Percentiles rank a stretch among this genome's conserved stretches.
Evolutionary conservation across 1,140 invertebrate species (phyloP).

Genomic region (Aphaenogaster ashmeadi): DNA sequence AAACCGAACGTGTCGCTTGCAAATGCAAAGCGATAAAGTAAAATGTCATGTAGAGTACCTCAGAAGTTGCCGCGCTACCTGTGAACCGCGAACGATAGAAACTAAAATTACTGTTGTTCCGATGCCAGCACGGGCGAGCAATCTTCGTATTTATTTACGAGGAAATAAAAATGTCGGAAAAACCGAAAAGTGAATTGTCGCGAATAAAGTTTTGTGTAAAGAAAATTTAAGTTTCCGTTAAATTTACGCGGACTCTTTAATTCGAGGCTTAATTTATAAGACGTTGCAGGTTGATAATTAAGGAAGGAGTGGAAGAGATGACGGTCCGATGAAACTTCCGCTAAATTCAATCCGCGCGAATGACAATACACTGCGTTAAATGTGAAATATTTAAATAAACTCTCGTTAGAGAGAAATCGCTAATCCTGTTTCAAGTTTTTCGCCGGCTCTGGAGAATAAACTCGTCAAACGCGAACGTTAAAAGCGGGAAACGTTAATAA

Average conservation of each 20-base stretch:
- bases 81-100: background rate
- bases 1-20: slow-evolving; percentile 49
- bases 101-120: slow-evolving; percentile 19
- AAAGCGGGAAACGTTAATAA: slow-evolving; percentile 41
- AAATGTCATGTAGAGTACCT: slow-evolving; percentile 28
- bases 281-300: slow-evolving; percentile 5
- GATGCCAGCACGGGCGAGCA: background rate
- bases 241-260: background rate
- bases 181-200: background rate
- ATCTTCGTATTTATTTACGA: slow-evolving; percentile 17
- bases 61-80: slow-evolving; percentile 23
- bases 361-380: slow-evolving; percentile 5
- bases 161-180: background rate
- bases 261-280: background rate
- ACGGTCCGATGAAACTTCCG: slow-evolving; percentile 1
- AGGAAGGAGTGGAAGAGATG: background rate
- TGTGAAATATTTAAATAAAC: slow-evolving; percentile 39
- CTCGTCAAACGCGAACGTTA: slow-evolving; percentile 3
- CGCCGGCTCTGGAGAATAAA: background rate
- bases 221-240: background rate
- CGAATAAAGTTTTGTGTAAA: background rate
- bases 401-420: slow-evolving; percentile 3
- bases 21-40: slow-evolving; percentile 48
- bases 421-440: slow-evolving; percentile 32
- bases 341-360: slow-evolving; percentile 2